Evolutionary conservation across 2,113 vertebrate genomes (phyloP).

Genomic region (Anguilla japonica): DNA sequence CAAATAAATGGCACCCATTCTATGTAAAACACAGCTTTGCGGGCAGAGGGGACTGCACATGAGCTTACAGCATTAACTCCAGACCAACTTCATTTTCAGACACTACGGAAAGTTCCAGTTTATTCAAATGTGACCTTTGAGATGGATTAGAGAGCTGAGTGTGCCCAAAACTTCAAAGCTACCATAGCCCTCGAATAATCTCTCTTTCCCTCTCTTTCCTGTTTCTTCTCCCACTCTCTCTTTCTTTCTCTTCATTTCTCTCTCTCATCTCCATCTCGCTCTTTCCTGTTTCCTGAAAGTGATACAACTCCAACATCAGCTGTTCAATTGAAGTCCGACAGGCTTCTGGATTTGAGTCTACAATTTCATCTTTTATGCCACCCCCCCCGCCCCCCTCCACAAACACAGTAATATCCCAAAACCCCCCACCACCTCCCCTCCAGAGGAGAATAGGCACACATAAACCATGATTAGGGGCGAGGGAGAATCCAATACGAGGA

Average conservation of each 20-base stretch:
- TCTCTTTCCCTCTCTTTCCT: conserved; percentile 12
- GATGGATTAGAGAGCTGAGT: not conserved
- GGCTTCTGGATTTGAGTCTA: not conserved
- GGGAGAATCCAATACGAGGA: not conserved
- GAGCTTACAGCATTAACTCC: not conserved
- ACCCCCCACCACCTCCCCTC: not conserved
- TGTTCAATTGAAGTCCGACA: not conserved
- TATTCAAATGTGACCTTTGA: not conserved
- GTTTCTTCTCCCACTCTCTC: not conserved
- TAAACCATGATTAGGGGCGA: conserved; percentile 24
- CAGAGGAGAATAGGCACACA: conserved; percentile 18
- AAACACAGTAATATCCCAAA: too few relatives aligned
- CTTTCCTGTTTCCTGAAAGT: conserved; percentile 28
- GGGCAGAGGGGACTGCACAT: not conserved
- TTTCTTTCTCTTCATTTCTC: conserved; percentile 18
- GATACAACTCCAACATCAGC: not conserved
- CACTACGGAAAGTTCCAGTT: not conserved
- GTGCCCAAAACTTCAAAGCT: not conserved
- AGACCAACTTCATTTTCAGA: not conserved
- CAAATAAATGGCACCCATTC: too few relatives aligned
- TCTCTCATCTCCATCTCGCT: not conserved
- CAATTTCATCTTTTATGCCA: not conserved
- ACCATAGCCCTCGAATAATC: not conserved
- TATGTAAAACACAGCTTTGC: not conserved
- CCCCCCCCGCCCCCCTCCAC: too few relatives aligned